These are phyloP conservation scores for Aramus guarauna DNA, from an alignment of 2,113 vertebrate species.

Conservation along the genomic window DNA sequence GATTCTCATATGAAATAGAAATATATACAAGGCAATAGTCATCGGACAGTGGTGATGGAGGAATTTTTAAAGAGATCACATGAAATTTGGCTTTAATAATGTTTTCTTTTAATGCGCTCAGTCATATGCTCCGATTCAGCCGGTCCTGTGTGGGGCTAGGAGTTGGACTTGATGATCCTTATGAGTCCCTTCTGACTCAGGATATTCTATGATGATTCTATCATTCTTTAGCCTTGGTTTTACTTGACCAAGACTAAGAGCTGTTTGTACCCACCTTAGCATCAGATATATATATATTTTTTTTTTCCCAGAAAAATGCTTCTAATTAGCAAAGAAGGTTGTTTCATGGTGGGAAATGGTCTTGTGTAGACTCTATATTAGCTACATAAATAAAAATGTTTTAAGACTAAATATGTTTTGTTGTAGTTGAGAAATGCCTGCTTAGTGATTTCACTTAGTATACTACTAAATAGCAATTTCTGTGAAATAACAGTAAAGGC, in stretches of 20 bases:
- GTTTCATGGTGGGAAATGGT: background rate
- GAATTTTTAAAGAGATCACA: background rate
- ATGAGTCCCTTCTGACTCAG: too few species aligned
- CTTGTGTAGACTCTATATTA: background rate
- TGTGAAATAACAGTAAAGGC: background rate
- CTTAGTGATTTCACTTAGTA: background rate
- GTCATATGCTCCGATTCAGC: too few species aligned
- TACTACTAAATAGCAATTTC: background rate
- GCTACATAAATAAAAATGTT: background rate
- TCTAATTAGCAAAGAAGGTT: background rate
- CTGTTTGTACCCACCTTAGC: background rate
- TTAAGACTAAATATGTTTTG: background rate
- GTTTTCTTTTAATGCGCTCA: background rate
- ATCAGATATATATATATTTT: background rate
- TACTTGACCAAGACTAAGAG: background rate
- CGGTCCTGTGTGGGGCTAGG: too few species aligned
- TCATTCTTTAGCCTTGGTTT: background rate
- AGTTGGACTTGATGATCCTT: too few species aligned
- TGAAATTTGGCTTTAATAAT: background rate
- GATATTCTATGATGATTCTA: too few species aligned
- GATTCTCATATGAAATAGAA: background rate
- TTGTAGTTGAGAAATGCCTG: background rate
- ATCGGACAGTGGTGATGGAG: background rate
- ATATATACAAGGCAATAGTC: background rate
- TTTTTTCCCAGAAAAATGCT: background rate